phyloP scores from a whole-genome alignment of 2,797 vertebrate genomes.

The Cossypha caffra region DNA sequence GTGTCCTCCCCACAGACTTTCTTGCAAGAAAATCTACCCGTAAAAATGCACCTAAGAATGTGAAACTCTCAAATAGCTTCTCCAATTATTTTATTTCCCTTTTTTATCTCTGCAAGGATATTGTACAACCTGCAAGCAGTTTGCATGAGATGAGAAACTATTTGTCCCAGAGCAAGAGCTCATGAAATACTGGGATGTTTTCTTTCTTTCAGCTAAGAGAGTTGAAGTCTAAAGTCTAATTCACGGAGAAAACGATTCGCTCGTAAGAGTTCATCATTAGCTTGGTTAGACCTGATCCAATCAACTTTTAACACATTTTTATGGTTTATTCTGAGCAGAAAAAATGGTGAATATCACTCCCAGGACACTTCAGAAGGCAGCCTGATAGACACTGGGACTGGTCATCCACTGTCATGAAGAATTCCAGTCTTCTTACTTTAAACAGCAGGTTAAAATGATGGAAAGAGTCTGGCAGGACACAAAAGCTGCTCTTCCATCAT shows the following conservation, averaged over 20 bases:
- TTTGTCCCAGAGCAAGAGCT: neutral
- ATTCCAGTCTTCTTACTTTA: neutral
- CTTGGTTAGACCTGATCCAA: neutral
- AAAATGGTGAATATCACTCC: neutral
- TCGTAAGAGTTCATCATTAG: neutral
- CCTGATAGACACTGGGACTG: neutral
- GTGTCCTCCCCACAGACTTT: neutral
- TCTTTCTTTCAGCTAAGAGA: neutral
- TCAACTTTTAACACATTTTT: neutral
- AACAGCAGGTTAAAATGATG: neutral
- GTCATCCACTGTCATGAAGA: neutral
- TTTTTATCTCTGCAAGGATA: neutral
- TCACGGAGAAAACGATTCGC: fast-evolving
- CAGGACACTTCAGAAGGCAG: neutral
- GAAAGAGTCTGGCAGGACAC: neutral
- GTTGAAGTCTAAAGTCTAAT: neutral
- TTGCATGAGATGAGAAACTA: neutral
- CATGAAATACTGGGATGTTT: neutral
- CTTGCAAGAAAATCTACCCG: neutral
- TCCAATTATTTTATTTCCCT: neutral
- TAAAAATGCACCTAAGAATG: neutral
- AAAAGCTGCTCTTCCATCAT: neutral
- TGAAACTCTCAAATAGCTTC: neutral
- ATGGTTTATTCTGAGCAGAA: neutral
- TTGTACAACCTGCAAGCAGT: neutral